Conservation (phyloP, 2,888 invertebrate species). For the Caenorhabditis imperialis region DNA sequence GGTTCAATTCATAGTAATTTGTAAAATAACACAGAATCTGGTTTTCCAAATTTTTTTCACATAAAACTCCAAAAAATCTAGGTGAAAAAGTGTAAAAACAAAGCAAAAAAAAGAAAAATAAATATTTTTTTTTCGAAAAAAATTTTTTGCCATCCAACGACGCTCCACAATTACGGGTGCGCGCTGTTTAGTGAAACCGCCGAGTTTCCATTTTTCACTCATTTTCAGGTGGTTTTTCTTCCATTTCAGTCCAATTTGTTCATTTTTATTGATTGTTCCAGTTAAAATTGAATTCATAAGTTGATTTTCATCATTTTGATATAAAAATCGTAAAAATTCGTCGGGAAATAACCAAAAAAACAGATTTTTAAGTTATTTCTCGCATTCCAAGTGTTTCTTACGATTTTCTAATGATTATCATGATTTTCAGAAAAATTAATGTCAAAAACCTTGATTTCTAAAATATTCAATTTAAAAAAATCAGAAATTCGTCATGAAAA, state of each 20-base stretch:
- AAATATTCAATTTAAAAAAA: too few relatives aligned
- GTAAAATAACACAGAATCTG: too few relatives aligned
- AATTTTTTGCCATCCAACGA: constrained; percentile 5
- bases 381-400: too few relatives aligned
- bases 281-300: too few relatives aligned
- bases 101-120: constrained; percentile 13
- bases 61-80: neutral
- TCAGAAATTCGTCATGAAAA: too few relatives aligned
- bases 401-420: too few relatives aligned
- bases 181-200: constrained; percentile 34
- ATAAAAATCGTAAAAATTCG: neutral
- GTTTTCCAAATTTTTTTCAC: too few relatives aligned
- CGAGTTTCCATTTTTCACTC: constrained; percentile 4
- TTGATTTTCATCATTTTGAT: neutral
- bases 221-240: constrained; percentile 5
- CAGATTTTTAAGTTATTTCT: neutral
- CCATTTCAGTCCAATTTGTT: neutral
- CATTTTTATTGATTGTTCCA: too few relatives aligned
- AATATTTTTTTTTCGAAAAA: constrained; percentile 9
- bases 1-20: neutral
- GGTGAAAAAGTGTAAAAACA: neutral
- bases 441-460: too few relatives aligned
- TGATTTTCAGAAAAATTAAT: too few relatives aligned
- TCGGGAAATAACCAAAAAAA: neutral
- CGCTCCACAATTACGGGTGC: constrained; percentile 20